Conservation (phyloP, 2,113 vertebrate species). For the Podocnemis expansa region DNA sequence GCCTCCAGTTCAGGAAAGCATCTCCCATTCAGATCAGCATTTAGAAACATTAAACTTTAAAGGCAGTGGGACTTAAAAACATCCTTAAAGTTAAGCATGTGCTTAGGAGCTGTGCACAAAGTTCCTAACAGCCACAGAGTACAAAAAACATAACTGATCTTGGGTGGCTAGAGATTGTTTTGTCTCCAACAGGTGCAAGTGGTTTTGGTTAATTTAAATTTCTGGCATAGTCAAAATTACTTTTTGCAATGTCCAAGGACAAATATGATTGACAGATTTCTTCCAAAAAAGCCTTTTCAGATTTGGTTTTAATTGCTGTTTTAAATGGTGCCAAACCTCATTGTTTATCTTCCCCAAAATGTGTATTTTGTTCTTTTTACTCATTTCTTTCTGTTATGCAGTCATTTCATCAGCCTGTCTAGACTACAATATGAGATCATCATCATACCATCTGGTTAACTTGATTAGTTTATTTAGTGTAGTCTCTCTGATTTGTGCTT, state of each 20-base stretch:
- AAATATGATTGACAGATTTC: neutral
- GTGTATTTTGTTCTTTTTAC: neutral
- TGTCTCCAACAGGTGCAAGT: neutral
- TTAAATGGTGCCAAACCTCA: neutral
- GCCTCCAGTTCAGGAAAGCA: neutral
- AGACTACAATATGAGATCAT: constrained; percentile 51
- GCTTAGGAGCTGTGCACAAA: neutral
- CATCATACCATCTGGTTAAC: constrained; percentile 23
- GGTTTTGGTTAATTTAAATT: neutral
- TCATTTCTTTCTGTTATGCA: neutral
- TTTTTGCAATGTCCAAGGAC: neutral
- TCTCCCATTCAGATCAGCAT: neutral
- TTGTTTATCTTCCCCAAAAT: constrained; percentile 1
- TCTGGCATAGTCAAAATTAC: neutral
- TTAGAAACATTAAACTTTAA: neutral
- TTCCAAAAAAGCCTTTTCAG: neutral
- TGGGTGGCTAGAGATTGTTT: neutral
- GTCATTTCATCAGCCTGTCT: constrained; percentile 39
- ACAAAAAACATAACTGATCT: neutral
- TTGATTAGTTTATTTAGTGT: neutral
- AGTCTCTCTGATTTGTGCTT: neutral
- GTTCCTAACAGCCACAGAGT: neutral
- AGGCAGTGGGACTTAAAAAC: neutral
- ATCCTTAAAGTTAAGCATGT: neutral
- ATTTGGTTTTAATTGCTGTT: neutral